Percentiles rank a stretch among this genome's conserved stretches.
Conservation (phyloP, 92 coral and sea anemone genomes). For the Phymanthus crucifer region DNA sequence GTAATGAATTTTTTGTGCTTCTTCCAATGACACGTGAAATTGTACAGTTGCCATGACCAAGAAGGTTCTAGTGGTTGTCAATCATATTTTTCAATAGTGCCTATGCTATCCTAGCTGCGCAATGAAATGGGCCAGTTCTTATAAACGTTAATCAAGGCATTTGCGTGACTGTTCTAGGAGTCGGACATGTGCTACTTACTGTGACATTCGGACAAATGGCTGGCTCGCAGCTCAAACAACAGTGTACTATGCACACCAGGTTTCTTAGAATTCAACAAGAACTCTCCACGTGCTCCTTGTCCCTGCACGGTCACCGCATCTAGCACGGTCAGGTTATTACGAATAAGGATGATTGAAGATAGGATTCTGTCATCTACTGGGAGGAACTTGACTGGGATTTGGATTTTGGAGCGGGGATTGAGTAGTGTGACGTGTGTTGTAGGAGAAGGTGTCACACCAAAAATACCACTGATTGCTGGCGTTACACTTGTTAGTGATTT, state of each 20-base stretch:
- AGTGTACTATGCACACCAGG: constrained; percentile 89
- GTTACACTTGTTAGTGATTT: constrained; percentile 45
- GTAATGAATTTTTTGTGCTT: too few species aligned
- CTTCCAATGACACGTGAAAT: too few species aligned
- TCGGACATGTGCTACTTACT: constrained; percentile 56
- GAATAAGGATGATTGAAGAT: constrained; percentile 79
- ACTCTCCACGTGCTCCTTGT: constrained; percentile 93
- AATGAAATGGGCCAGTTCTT: too few species aligned
- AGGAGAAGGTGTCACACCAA: constrained; percentile 64
- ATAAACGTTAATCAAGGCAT: background rate
- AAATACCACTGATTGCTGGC: constrained; percentile 39
- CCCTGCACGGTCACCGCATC: constrained; percentile 92
- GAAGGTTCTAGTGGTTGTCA: too few species aligned
- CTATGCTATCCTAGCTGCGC: too few species aligned
- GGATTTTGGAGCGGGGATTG: constrained; percentile 78
- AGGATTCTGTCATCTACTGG: constrained; percentile 83
- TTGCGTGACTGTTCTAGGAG: background rate
- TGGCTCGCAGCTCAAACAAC: constrained; percentile 80
- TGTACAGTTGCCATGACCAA: too few species aligned
- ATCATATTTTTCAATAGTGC: too few species aligned
- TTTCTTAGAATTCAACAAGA: constrained; percentile 84
- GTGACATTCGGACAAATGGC: constrained; percentile 84
- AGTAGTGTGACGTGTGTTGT: constrained; percentile 70
- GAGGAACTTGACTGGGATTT: constrained; percentile 77
- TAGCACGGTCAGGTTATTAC: constrained; percentile 92